A percentile compares a stretch with the other conserved stretches of the same genome.
Conservation (phyloP, 2,113 vertebrate genomes). For the Ochotona princeps region DNA sequence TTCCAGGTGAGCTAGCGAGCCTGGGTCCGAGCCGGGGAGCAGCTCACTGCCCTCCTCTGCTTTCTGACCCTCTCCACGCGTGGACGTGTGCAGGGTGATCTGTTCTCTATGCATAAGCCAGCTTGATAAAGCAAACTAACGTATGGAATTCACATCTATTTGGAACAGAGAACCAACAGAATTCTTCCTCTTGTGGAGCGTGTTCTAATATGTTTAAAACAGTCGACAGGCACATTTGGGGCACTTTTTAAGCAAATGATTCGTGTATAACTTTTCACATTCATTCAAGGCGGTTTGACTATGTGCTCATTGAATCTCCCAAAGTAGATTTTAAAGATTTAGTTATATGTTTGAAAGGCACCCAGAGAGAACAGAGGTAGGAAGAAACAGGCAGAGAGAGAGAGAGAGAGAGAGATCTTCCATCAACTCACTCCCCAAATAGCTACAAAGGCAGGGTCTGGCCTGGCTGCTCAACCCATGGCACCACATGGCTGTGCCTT, state of each 20-base stretch:
- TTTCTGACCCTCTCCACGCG: not conserved
- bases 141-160: not conserved
- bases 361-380: too few species aligned
- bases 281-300: not conserved
- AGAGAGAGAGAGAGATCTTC: too few species aligned
- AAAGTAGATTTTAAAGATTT: not conserved
- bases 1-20: not conserved
- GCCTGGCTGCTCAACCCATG: too few species aligned
- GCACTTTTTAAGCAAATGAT: not conserved
- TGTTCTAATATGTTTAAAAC: not conserved
- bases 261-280: not conserved
- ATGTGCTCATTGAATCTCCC: not conserved
- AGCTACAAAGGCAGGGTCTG: too few species aligned
- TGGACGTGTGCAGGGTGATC: not conserved
- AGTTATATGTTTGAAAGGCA: too few species aligned
- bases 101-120: not conserved
- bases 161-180: not conserved
- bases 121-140: slow-evolving; percentile 40
- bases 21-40: not conserved
- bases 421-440: too few species aligned
- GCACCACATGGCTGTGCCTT: too few species aligned
- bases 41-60: not conserved
- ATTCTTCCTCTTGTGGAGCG: not conserved
- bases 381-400: too few species aligned
- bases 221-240: not conserved